A percentile compares a stretch with the other conserved stretches of the same genome.
Evolutionary conservation across 2,113 vertebrate species (phyloP).

Genomic region (Sprattus sprattus): DNA sequence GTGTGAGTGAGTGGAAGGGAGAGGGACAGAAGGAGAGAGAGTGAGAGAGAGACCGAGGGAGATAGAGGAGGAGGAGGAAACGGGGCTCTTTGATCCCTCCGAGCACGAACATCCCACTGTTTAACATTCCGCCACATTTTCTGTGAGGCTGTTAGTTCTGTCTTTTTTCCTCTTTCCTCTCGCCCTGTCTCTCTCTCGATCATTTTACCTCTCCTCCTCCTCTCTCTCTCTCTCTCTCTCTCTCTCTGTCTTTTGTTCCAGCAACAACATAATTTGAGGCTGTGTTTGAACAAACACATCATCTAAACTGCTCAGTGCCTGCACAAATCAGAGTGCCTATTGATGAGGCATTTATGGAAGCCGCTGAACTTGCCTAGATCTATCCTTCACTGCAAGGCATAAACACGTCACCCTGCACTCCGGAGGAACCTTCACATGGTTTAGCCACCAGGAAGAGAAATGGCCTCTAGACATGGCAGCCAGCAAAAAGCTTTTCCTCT

Average conservation of each 20-base stretch:
- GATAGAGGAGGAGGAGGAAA: background rate
- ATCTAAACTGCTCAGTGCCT: constrained; percentile 21
- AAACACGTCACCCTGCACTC: constrained; percentile 37
- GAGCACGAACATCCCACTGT: constrained; percentile 23
- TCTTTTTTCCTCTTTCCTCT: background rate
- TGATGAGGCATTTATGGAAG: constrained; percentile 39
- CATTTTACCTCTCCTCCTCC: background rate
- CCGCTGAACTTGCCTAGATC: constrained; percentile 31
- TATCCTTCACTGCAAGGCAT: constrained; percentile 39
- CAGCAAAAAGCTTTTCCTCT: constrained; percentile 2
- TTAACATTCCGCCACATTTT: constrained; percentile 35
- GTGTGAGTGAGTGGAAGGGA: background rate
- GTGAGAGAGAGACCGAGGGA: background rate
- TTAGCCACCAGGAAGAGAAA: constrained; percentile 31
- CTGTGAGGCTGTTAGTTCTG: constrained; percentile 24
- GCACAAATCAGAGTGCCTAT: constrained; percentile 34
- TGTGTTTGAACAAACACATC: constrained; percentile 16
- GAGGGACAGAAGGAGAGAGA: background rate
- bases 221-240: background rate
- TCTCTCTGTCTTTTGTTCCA: background rate
- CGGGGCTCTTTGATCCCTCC: constrained; percentile 23
- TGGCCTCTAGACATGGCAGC: constrained; percentile 5
- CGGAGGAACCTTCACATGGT: constrained; percentile 22
- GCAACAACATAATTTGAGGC: background rate
- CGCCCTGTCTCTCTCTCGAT: background rate